A percentile compares a stretch with the other conserved stretches of the same genome.
Evolutionary conservation across 2,113 vertebrate genomes (phyloP).

Genomic region (Xenus cinereus): DNA sequence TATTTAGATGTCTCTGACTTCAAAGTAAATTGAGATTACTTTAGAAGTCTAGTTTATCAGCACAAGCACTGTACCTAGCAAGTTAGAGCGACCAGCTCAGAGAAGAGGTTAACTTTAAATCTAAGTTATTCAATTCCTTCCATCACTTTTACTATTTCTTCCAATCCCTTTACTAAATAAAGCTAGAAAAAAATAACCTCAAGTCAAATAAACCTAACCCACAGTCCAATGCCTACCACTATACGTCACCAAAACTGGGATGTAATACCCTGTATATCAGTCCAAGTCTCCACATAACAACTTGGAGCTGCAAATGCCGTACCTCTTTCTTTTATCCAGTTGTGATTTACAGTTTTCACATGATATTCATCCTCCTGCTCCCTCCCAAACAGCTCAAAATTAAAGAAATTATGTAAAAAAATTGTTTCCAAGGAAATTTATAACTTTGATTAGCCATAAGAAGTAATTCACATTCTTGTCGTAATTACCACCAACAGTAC

Average conservation of each 20-base stretch:
- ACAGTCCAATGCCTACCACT: neutral
- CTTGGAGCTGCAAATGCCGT: neutral
- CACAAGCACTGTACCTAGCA: neutral
- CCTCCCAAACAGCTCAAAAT: neutral
- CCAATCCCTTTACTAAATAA: neutral
- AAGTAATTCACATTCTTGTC: neutral
- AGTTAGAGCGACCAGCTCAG: neutral
- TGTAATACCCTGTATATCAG: neutral
- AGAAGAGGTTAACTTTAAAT: neutral
- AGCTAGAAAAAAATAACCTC: neutral
- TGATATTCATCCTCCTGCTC: neutral
- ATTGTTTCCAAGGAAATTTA: neutral
- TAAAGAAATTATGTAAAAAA: neutral
- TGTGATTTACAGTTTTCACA: neutral
- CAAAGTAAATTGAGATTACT: neutral
- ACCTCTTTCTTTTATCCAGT: neutral
- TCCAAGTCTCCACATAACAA: neutral
- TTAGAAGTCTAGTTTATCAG: neutral
- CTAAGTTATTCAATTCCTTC: neutral
- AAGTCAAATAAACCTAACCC: neutral
- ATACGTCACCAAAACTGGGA: fast-evolving
- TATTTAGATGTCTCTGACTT: neutral
- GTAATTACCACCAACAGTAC: neutral
- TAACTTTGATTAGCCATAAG: neutral
- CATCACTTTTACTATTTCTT: neutral